A percentile compares a stretch with the other conserved stretches of the same genome.
These are phyloP conservation scores for Sebastes minor DNA, from an alignment of 2,797 vertebrate species.

Conservation along the genomic window DNA sequence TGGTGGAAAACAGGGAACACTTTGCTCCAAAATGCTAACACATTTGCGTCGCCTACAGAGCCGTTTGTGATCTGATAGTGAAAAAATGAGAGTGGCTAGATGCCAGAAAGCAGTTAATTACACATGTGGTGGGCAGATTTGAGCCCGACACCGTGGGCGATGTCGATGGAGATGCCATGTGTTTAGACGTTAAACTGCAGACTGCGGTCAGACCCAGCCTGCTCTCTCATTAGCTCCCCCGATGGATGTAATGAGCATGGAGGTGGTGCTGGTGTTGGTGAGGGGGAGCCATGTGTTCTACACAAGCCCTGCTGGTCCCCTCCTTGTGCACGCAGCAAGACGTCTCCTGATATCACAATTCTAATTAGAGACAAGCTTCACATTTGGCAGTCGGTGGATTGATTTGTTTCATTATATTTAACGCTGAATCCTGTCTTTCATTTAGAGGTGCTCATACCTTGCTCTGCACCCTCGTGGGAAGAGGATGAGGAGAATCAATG, in stretches of 20 bases:
- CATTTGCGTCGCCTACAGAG: constrained; percentile 37
- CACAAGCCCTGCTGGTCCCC: constrained; percentile 32
- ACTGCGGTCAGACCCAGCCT: constrained; percentile 70
- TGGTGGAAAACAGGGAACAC: constrained; percentile 29
- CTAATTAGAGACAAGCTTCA: constrained; percentile 54
- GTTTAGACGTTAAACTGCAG: constrained; percentile 77
- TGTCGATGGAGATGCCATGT: constrained; percentile 76
- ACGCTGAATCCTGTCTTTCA: constrained; percentile 42
- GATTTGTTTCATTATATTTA: constrained; percentile 51
- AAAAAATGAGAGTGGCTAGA: constrained; percentile 66
- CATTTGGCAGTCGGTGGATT: constrained; percentile 44
- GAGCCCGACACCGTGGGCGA: constrained; percentile 76
- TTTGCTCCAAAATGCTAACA: constrained; percentile 45
- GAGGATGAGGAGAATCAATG: constrained; percentile 64
- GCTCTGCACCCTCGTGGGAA: constrained; percentile 33
- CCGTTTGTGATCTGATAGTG: constrained; percentile 70
- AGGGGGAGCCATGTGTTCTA: constrained; percentile 51
- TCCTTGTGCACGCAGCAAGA: constrained; percentile 42
- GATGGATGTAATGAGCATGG: constrained; percentile 67
- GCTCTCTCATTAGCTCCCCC: constrained; percentile 77
- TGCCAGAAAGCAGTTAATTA: constrained; percentile 75
- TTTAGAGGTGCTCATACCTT: constrained; percentile 59
- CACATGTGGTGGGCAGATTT: constrained; percentile 83
- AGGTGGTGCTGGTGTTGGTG: constrained; percentile 32
- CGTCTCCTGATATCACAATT: constrained; percentile 38